Evolutionary conservation across 2,888 invertebrate species (phyloP).

Genomic region (Scaptomyza parva): DNA sequence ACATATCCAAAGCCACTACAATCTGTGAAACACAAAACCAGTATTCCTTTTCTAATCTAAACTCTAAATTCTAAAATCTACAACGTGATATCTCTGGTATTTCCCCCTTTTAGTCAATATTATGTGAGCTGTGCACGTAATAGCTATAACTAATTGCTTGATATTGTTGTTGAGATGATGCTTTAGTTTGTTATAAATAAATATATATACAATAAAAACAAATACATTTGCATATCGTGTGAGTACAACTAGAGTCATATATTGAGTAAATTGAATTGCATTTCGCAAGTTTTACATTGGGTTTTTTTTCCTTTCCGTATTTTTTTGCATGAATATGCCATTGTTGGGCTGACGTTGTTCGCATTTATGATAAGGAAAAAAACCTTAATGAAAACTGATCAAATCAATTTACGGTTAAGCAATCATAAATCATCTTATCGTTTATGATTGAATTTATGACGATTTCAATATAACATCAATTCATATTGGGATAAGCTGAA

Average conservation of each 20-base stretch:
- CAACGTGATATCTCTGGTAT: not conserved
- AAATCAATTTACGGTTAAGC: not conserved
- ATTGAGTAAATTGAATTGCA: not conserved
- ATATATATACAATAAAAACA: no score
- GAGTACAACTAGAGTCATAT: not conserved
- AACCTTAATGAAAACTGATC: constrained; percentile 11
- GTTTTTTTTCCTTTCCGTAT: no score
- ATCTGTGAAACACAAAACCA: no score
- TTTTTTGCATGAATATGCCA: no score
- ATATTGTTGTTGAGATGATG: constrained; percentile 4
- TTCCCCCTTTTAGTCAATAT: not conserved
- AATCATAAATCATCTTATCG: constrained; percentile 21
- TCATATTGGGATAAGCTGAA: no score
- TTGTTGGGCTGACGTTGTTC: not conserved
- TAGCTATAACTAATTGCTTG: not conserved
- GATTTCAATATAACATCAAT: no score
- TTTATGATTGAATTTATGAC: constrained; percentile 8
- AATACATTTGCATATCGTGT: not conserved
- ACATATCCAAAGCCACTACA: no score
- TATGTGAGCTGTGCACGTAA: not conserved
- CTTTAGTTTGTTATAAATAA: not conserved
- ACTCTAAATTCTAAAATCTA: not conserved
- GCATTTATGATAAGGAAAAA: constrained; percentile 6
- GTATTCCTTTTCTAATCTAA: no score
- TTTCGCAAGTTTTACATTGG: not conserved